Evolutionary conservation across 1,140 invertebrate genomes (phyloP).

Genomic region (Cyphomyrmex costatus): DNA sequence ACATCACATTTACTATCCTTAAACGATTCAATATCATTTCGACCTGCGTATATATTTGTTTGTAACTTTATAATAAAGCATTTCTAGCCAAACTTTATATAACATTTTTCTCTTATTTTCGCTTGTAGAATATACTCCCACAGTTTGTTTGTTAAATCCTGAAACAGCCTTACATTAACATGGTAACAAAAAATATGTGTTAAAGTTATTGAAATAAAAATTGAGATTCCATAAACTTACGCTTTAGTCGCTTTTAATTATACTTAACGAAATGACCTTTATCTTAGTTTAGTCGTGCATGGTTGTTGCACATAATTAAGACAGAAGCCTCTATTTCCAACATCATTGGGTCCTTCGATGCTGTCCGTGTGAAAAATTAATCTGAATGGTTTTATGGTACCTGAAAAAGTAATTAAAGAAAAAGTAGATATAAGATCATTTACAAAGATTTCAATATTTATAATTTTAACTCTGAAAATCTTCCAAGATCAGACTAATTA

Average conservation of each 20-base stretch:
- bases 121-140: no score
- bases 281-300: constrained; percentile 88
- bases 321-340: constrained; percentile 93
- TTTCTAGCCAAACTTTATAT: no score
- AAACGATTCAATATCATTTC: no score
- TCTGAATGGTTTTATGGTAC: constrained; percentile 93
- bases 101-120: no score
- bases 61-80: no score
- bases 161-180: constrained; percentile 11
- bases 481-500: no score
- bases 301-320: constrained; percentile 94
- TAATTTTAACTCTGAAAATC: no score
- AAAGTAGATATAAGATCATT: neutral
- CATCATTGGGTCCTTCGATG: constrained; percentile 91
- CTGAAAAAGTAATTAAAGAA: constrained; percentile 84
- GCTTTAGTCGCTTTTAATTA: neutral
- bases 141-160: no score
- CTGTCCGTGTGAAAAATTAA: constrained; percentile 92
- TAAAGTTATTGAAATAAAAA: constrained; percentile 64
- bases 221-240: constrained; percentile 31
- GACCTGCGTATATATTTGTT: no score
- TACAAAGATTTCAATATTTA: no score
- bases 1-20: no score
- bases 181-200: constrained; percentile 40
- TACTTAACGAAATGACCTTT: constrained; percentile 10